Evolutionary conservation across 2,113 vertebrate species (phyloP), one percentile per base, ranked within the genome.

Genomic region (Psittacara wagleri): DNA sequence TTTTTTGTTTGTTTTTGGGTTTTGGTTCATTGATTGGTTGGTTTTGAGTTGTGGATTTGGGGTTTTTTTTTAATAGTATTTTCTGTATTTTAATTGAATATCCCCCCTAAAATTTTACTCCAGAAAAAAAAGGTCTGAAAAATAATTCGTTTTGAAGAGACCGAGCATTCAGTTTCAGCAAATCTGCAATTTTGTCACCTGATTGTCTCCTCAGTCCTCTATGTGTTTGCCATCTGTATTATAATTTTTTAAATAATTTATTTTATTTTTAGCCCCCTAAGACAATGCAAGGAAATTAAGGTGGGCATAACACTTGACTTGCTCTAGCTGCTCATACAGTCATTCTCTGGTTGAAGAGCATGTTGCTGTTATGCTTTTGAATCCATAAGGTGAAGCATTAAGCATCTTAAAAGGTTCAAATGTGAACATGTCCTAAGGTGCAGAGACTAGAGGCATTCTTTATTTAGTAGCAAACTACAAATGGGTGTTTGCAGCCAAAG

Each of bases 311-410:
- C 18, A 11, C 11, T 39, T 46, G n/a, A 14, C 41, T 43, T 39
- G 2, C 51, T 62, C 41, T 57, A 43, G 24, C 57, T 54, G 11
- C 17, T 62, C 3, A 4, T 23, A 8, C 0, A 0, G 5, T 13
- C 23, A 2, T 4, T 37, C 39, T 54, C 54, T 19, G 22, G 41
- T 24, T 9, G 5, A 63, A 39, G 24, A 64, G 5, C 3, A 4
- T 2, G 25, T 23, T 48, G 8, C 4, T 39, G 1, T 46, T 17
- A 0, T 2, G 4, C 9, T n/a, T 48, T 10, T 19, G 4, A 35
- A 25, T 4, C n/a, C 43, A 29, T 17, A 2, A 33, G 35, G 41
- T 11, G 7, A 33, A 64, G 61, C 15, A 20, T 15, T 52, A 35
- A 79, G 24, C 2, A 1, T 14, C 12, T 37, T 7, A 2, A 79